These are phyloP conservation scores for Masnerella sp. DNA, from an alignment of 2,888 invertebrate species.

Conservation along the genomic window DNA sequence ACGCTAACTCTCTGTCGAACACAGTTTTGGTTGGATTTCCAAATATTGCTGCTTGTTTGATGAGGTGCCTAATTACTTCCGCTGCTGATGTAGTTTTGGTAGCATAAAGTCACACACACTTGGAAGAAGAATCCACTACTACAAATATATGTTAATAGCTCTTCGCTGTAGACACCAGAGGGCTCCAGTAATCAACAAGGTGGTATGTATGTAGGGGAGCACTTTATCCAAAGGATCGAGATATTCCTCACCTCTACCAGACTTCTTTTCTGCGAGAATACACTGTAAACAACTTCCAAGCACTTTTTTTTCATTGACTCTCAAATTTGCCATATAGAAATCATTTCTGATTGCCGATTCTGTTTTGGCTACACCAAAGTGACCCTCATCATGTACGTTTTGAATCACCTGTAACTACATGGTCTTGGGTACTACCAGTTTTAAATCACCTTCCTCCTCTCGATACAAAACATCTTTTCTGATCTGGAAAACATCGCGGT, in stretches of 20 bases:
- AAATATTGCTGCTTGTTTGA: not conserved
- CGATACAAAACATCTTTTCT: not conserved
- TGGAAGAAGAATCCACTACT: not conserved
- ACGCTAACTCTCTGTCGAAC: too few species aligned
- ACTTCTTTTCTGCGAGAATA: not conserved
- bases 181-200: too few species aligned
- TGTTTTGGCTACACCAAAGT: conserved; percentile 12
- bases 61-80: not conserved
- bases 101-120: not conserved
- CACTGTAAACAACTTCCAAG: not conserved
- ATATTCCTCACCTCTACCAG: not conserved
- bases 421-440: not conserved
- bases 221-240: not conserved
- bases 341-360: not conserved
- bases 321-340: not conserved
- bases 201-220: not conserved
- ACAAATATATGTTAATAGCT: not conserved
- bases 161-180: not conserved
- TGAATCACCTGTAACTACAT: conserved; percentile 21
- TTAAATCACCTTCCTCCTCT: not conserved
- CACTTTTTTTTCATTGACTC: not conserved
- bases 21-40: not conserved
- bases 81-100: not conserved
- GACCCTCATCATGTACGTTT: conserved; percentile 31
- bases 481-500: not conserved